A percentile compares a stretch with the other conserved stretches of the same genome.
These are phyloP conservation scores for Megamerina dolium DNA, from an alignment of 2,888 invertebrate species.

Conservation along the genomic window DNA sequence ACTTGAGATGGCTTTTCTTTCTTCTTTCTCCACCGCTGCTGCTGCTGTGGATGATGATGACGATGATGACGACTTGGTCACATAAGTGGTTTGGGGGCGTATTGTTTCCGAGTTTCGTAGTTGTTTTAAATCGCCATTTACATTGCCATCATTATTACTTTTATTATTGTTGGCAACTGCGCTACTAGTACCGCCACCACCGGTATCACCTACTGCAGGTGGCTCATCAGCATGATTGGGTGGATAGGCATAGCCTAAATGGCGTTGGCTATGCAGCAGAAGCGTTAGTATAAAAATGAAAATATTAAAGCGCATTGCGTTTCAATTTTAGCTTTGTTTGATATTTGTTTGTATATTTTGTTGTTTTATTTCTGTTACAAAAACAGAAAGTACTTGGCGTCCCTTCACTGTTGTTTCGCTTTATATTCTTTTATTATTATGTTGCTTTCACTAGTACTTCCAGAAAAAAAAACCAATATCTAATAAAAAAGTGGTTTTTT, in stretches of 20 bases:
- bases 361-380: too few species aligned
- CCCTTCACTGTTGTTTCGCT: background rate
- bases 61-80: constrained; percentile 33
- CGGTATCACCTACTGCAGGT: constrained; percentile 10
- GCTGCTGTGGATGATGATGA: constrained; percentile 14
- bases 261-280: background rate
- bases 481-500: too few species aligned
- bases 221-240: constrained; percentile 16
- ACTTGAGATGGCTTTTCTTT: constrained; percentile 7
- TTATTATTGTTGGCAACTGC: constrained; percentile 1
- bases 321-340: background rate
- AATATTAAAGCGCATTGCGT: constrained; percentile 3
- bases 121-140: constrained; percentile 9
- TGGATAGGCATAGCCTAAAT: constrained; percentile 12
- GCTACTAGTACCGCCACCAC: constrained; percentile 4
- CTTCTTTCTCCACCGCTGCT: constrained; percentile 6
- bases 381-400: too few species aligned
- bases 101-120: constrained; percentile 10
- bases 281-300: background rate
- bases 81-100: constrained; percentile 25
- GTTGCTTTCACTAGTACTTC: too few species aligned
- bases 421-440: background rate
- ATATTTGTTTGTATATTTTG: too few species aligned
- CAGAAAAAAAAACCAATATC: too few species aligned
- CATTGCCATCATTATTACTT: constrained; percentile 1